These are phyloP conservation scores for Aphelenchoides fujianensis DNA, from an alignment of 1,140 invertebrate genomes.

Conservation along the genomic window DNA sequence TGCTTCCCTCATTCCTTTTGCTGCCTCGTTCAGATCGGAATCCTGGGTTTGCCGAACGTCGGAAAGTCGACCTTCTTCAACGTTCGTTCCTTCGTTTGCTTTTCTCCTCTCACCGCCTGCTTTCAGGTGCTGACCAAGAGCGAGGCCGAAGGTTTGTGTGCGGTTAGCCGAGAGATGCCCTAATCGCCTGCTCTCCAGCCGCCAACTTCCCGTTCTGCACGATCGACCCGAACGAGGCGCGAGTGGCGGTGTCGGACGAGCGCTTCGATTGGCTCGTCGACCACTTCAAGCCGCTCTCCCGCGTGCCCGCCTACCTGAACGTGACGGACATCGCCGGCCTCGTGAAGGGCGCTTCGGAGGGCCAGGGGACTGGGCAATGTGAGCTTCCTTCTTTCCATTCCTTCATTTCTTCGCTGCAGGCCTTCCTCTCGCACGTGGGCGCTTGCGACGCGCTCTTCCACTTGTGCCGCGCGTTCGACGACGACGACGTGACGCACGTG, in stretches of 20 bases:
- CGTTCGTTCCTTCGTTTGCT: constrained; percentile 73
- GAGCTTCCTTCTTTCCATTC: constrained; percentile 2
- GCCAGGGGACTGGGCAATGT: constrained; percentile 88
- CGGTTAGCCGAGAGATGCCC: constrained; percentile 98
- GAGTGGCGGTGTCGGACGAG: constrained; percentile 93
- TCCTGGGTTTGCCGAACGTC: constrained; percentile 59
- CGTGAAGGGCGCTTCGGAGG: constrained; percentile 94
- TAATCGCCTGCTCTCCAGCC: no score
- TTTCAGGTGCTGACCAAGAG: constrained; percentile 97
- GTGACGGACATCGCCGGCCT: constrained; percentile 97
- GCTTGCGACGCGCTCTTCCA: constrained; percentile 99
- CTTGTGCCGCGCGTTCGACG: constrained; percentile 93
- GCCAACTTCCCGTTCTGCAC: constrained; percentile 99
- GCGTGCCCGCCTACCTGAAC: constrained; percentile 86
- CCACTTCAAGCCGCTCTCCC: constrained; percentile 79
- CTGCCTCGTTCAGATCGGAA: constrained; percentile 58
- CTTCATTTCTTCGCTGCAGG: constrained; percentile 62
- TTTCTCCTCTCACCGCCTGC: constrained; percentile 71
- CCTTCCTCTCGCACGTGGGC: constrained; percentile 94
- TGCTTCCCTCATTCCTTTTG: constrained; percentile 66
- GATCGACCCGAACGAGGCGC: constrained; percentile 99
- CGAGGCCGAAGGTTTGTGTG: no score
- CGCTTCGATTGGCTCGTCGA: constrained; percentile 89
- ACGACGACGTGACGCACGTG: constrained; percentile 94
- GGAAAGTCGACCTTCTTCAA: constrained; percentile 98